Evolutionary conservation across 2,797 vertebrate species (phyloP), one percentile per base, ranked within the genome.

Genomic region (Anguilla marmorata): DNA sequence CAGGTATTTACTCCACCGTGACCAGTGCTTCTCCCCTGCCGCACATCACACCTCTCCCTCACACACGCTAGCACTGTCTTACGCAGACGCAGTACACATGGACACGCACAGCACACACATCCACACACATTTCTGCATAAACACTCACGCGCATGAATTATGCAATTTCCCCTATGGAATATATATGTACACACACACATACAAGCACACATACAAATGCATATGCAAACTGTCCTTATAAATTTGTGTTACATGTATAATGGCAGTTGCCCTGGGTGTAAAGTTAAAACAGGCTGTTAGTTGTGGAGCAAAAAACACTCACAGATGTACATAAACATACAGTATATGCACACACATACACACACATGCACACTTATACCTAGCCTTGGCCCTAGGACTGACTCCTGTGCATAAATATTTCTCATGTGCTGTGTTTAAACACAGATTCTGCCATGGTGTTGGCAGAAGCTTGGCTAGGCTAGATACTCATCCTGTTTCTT

Each of bases 1-100:
- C 88, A 94, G 92, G 89, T 94, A 91, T 88, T 90, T 87, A 90
- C 91, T 88, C 92, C 86, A 85, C 54, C 11, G 21, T 56, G 87
- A 90, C 92, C 88, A 90, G 92, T 89, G 90, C 91, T 91, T 91
- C 90, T 91, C 91, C 90, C 91, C 90, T 87, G 91, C 90, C 91
- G 72, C 86, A 90, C 90, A 92, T 92, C 90, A 92, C 92, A 90
- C 19, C 45, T 2, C 60, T n/a, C 21, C 21, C 60, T 63, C 60
- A 21, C 60, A 54, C 52, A 54, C 52, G 52, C 52, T 54, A 54
- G 52, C 52, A 2, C 52, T 54, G 9, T 11, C 9, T 54, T 54
- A 54, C 52, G 12, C 9, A 54, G 52, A 54, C 52, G 12, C 52
- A 52, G 50, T 52, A 12, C 6, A 12, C 50, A 52, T 9, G 9